These are phyloP conservation scores for Beris chalybata DNA, from an alignment of 2,888 invertebrate species.

Conservation along the genomic window DNA sequence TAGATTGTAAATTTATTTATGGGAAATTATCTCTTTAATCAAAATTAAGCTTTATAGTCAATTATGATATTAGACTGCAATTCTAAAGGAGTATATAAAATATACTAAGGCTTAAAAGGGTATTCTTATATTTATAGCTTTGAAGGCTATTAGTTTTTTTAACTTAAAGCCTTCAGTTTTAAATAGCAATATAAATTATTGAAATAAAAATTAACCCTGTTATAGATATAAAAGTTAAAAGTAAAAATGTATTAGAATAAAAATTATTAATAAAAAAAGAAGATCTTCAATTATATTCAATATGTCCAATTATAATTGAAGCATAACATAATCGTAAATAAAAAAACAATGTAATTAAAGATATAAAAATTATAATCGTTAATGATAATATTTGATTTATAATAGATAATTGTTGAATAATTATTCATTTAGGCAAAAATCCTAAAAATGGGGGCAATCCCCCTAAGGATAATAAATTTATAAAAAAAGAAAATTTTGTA, in stretches of 20 bases:
- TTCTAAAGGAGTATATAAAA: constrained; percentile 58
- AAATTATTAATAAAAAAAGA: constrained; percentile 56
- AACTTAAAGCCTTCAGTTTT: constrained; percentile 61
- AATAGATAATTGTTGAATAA: constrained; percentile 59
- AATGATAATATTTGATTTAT: constrained; percentile 56
- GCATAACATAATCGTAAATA: constrained; percentile 61
- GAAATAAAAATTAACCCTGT: constrained; percentile 47
- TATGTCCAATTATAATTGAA: constrained; percentile 58
- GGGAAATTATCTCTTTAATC: constrained; percentile 60
- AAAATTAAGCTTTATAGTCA: constrained; percentile 59
- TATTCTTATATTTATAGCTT: constrained; percentile 60
- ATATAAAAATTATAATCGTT: constrained; percentile 59
- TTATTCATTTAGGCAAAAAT: constrained; percentile 65
- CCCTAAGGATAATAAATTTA: constrained; percentile 62
- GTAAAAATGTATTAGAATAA: constrained; percentile 44
- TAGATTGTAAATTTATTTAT: constrained; percentile 70
- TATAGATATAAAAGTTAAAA: constrained; percentile 45
- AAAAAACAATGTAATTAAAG: constrained; percentile 61
- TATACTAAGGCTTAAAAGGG: constrained; percentile 63
- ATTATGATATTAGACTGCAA: constrained; percentile 66
- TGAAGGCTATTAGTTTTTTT: constrained; percentile 67
- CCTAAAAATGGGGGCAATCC: constrained; percentile 65
- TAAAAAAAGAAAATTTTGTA: constrained; percentile 59
- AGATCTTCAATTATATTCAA: constrained; percentile 43
- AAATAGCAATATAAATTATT: constrained; percentile 42